Base-by-base conservation (phyloP, 2,888 invertebrate species). In the Margaritifera margaritifera region DNA sequence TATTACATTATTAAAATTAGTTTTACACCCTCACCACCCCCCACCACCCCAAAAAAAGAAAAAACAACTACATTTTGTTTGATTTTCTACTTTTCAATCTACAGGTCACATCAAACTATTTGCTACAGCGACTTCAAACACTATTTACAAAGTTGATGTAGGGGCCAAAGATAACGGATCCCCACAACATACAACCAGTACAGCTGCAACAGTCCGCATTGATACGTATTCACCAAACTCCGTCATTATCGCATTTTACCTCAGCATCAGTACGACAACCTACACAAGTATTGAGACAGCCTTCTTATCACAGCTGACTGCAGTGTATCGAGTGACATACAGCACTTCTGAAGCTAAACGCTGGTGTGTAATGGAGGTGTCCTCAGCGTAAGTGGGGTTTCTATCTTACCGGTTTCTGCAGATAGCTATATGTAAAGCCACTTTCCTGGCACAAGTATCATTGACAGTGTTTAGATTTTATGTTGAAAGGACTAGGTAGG, bases 201-300 rank as follows among this genome's bases (percentile, higher is more conserved):
- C 79, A 5, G 73, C 79, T n/a, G 80, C 82, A 3, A 79, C 79
- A 19, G 60, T 86, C 5, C 68, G 84, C 60, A 77, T 86, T 15
- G 86, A 86, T 69, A 81, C 85, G 11, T 86, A 82, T 62, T 66
- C 79, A 6, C 83, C 85, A 8, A 71, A 75, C 31, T 51, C 56
- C 0, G 69, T 75, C 53, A 72, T 79, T 6, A 72, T 83, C 1
- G 77, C 74, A 11, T 79, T 79, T 62, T 68, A 69, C 62, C 69
- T 83, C 64, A 57, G 61, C 42, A 76, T 82, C 24, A 78, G 68
- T 68, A 72, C 72, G 52, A 62, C 74, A 1, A 62, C 71, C 15
- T 86, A 80, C 66, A 53, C 75, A 22, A 69, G 71, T 0, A 62
- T 69, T 56, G 76, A 80, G 63, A 51, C 69, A 15, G 74, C 71